Evolutionary conservation across 2,797 vertebrate species (phyloP).

Genomic region (Oreonectes daqikongensis): DNA sequence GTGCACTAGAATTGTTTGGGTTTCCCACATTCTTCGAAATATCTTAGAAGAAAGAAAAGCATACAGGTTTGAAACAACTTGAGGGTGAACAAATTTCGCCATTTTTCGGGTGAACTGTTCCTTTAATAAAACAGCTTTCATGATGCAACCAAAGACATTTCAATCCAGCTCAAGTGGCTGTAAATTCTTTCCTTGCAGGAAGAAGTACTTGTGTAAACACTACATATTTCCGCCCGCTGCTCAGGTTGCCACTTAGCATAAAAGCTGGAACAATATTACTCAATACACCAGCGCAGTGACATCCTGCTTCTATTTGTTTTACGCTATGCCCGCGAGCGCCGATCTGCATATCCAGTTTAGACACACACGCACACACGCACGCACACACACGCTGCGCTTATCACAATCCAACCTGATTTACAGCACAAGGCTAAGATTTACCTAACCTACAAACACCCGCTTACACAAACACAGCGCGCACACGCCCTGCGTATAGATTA

Average conservation of each 20-base stretch:
- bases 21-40: too few relatives aligned
- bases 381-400: background rate
- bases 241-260: conserved; percentile 52
- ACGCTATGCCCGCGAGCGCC: conserved; percentile 33
- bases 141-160: background rate
- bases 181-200: conserved; percentile 59
- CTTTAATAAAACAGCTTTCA: too few relatives aligned
- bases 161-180: conserved; percentile 12
- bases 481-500: background rate
- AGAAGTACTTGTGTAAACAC: conserved; percentile 53
- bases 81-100: too few relatives aligned
- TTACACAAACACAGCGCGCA: conserved; percentile 37
- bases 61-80: too few relatives aligned
- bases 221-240: conserved; percentile 11
- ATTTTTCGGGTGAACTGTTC: too few relatives aligned
- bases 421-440: conserved; percentile 29
- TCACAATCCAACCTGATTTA: background rate
- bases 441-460: conserved; percentile 25
- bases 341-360: conserved; percentile 4
- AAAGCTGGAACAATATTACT: conserved; percentile 37
- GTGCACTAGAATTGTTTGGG: too few relatives aligned
- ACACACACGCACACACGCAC: background rate
- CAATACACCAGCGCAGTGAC: conserved; percentile 48
- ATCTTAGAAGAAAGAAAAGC: too few relatives aligned
- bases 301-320: conserved; percentile 47